Evolutionary conservation across 2,113 vertebrate genomes (phyloP).

Genomic region (Oryzias javanicus): DNA sequence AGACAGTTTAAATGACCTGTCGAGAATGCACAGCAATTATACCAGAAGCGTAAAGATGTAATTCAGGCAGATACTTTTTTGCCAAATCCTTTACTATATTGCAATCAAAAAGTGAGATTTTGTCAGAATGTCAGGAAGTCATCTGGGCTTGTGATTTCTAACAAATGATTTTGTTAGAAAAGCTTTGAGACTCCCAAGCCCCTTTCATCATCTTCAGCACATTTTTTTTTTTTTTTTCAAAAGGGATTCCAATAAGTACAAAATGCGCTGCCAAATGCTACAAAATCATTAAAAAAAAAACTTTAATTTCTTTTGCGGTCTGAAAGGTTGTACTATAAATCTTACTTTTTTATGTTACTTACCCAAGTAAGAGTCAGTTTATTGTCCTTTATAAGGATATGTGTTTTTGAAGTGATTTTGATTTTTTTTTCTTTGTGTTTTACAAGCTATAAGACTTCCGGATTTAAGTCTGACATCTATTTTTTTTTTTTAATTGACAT

Average conservation of each 20-base stretch:
- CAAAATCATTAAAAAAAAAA: neutral
- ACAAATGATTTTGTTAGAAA: neutral
- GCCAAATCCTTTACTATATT: neutral
- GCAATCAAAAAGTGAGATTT: too few species aligned
- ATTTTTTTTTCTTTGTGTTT: neutral
- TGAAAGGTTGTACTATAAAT: neutral
- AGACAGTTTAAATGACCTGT: too few species aligned
- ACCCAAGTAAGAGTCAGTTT: neutral
- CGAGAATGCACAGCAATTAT: too few species aligned
- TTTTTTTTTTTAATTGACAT: too few species aligned
- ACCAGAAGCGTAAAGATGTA: too few species aligned
- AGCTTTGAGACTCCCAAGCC: neutral
- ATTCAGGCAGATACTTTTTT: neutral
- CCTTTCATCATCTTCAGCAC: neutral
- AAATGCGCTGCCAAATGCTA: neutral
- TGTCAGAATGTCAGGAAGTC: neutral
- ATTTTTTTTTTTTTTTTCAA: neutral
- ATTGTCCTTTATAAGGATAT: neutral
- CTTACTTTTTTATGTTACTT: neutral
- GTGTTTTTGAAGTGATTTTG: neutral
- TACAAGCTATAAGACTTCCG: neutral
- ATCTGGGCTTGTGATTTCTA: neutral
- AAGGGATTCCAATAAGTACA: neutral
- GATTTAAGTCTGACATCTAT: neutral
- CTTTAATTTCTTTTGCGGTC: neutral